Base-by-base conservation (phyloP, 2,888 invertebrate genomes). In the Imbricaverruca yamaguchii region DNA sequence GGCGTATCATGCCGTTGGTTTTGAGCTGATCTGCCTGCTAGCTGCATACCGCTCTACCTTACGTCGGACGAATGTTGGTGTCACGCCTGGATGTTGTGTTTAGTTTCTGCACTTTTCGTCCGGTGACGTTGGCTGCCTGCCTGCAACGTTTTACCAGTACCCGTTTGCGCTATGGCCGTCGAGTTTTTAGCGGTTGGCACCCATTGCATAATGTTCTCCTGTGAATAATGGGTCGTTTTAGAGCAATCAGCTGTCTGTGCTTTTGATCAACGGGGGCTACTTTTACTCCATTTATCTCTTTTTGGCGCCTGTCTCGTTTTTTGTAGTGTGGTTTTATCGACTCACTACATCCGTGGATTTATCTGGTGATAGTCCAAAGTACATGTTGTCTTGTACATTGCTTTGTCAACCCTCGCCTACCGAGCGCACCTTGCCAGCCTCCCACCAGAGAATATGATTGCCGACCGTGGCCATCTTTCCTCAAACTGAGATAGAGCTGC, bases 231-330 rank as follows among this genome's bases (percentile, higher is more conserved):
- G 39, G 39, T 39, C 25, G n/a, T 25, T 7, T 61, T 65, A 67
- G 67, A 23, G 25, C 8, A 67, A 25, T 67, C 25, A 10, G 13
- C 25, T 67, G 25, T 3, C 11, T 23, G 25, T 67, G 67, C 67
- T 25, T 67, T 39, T n/a, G n/a, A n/a, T 67, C 25, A 25, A 11
- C 67, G 21, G 61, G 18, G 8, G 61, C 15, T 63, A 18, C 18
- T 18, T 23, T 25, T n/a, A 23, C 25, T 67, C 39, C 39, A 39
- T 39, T 39, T 67, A 8, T 25, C 25, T 67, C n/a, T 25, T 67
- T 67, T 67, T 67, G 39, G n/a, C 67, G 67, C 67, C 67, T 25
- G 67, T 67, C n/a, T n/a, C 13, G 25, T 67, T 67, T 67, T 67
- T 67, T 25, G 25, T 25, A 25, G 25, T 25, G 25, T 23, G 25